phyloP scores from a whole-genome alignment of 2,888 invertebrate genomes.

The Pocota personata region DNA sequence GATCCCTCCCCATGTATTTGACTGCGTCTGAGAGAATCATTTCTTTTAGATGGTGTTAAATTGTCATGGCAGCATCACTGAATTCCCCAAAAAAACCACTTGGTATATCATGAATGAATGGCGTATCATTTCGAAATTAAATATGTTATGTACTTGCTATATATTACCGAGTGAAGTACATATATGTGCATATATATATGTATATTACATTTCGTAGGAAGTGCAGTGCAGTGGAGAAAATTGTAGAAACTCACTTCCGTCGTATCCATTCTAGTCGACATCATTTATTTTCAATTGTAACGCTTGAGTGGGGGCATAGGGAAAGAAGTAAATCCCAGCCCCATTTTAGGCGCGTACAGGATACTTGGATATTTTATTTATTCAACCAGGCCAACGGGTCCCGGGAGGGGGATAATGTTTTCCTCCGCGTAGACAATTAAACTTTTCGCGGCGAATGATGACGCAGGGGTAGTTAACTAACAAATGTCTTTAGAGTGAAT shows the following conservation, averaged over 20 bases:
- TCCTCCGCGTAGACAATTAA: slow-evolving; percentile 5
- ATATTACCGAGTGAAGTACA: neutral
- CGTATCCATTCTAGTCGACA: neutral
- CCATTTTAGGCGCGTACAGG: neutral
- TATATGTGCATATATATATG: neutral
- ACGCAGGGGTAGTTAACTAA: neutral
- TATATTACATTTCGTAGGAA: neutral
- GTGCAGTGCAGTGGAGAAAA: neutral
- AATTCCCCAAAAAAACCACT: neutral
- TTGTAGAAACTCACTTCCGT: neutral
- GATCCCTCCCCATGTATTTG: neutral
- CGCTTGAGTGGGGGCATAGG: neutral
- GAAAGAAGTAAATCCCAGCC: neutral
- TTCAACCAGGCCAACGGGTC: neutral
- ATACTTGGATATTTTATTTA: neutral
- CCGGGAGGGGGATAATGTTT: neutral
- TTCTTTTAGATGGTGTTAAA: slow-evolving; percentile 1
- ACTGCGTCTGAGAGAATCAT: slow-evolving; percentile 31
- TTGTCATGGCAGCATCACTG: slow-evolving; percentile 1
- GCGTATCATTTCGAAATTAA: neutral
- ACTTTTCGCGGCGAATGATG: neutral
- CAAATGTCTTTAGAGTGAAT: neutral
- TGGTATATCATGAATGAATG: neutral
- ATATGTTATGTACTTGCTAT: neutral
- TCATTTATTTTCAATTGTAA: neutral